Base-by-base conservation (phyloP, 2,113 vertebrate genomes). In the Trogon melanurus region DNA sequence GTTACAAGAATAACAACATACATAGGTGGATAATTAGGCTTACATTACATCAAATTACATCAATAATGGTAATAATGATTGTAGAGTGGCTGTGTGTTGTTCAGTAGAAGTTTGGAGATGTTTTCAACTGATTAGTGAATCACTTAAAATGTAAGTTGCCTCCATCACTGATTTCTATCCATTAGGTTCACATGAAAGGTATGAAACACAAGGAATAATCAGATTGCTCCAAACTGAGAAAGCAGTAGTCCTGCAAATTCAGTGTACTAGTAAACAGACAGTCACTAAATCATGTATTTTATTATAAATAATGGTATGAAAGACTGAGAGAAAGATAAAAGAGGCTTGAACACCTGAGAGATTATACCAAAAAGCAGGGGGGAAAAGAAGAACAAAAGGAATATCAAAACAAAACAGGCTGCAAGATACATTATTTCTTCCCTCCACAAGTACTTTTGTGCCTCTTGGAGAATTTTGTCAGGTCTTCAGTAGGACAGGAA, bases 1-100 rank as follows among this genome's bases (percentile, higher is more conserved):
- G 45, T 72, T 94, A 76, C 34, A 91, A 94, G 89, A 97, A 96
- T 69, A 95, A 97, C 79, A 92, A 94, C 38, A 83, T 93, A 79
- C 69, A 93, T 71, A 90, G 95, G 95, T 94, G 75, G 76, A 87
- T 89, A 97, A 97, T 97, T 97, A 96, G 94, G 96, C 92, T 93
- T 92, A 87, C 73, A 91, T 83, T 75, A 79, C 51, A 79, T 57
- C 41, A 72, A 87, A 88, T 88, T 78, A 74, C 34, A 91, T 80
- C 81, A 86, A 9, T 94, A 92, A 90, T 29, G 34, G 81, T 57
- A 92, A 95, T 81, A 82, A 88, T 21, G 30, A 66, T 21, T 89
- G 67, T 47, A 94, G 38, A 89, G 58, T 57, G 45, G 18, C n/a
- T 83, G 53, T 50, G 48, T 88, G 76, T 22, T 95, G 88, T 71